phyloP scores from a whole-genome alignment of 1,140 invertebrate species.

The Bombus pyrosoma region DNA sequence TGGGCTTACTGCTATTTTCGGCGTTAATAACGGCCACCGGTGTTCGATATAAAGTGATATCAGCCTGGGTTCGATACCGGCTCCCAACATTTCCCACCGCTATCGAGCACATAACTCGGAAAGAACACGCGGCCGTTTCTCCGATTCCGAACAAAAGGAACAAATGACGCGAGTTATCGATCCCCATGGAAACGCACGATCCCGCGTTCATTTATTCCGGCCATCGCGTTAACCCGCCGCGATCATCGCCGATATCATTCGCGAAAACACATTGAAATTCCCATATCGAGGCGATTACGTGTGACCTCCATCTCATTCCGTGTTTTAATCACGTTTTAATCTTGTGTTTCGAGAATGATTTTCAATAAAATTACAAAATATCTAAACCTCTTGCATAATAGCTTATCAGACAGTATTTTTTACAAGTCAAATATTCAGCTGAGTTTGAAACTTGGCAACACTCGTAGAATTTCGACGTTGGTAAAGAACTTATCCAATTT shows the following conservation, averaged over 20 bases:
- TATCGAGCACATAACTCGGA: slow-evolving; percentile 18
- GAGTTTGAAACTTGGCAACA: neutral
- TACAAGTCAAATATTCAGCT: neutral
- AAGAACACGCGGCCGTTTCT: slow-evolving; percentile 4
- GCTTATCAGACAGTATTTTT: neutral
- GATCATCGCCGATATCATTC: neutral
- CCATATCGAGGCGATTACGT: neutral
- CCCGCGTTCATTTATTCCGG: neutral
- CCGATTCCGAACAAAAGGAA: slow-evolving; percentile 21
- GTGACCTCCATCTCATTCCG: neutral
- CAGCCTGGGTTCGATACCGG: neutral
- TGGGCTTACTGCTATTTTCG: neutral
- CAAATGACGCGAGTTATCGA: slow-evolving; percentile 37
- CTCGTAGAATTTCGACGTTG: neutral
- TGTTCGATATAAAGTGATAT: slow-evolving; percentile 19
- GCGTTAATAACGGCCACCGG: slow-evolving; percentile 9
- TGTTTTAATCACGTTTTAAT: neutral
- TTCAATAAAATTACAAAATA: too few relatives aligned
- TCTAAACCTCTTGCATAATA: neutral
- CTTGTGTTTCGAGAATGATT: neutral
- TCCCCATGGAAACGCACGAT: slow-evolving; percentile 3
- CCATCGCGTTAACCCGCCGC: neutral
- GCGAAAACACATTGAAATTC: neutral
- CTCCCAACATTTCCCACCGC: neutral
- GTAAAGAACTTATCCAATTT: neutral